Percentiles rank a stretch among this genome's conserved stretches.
Conservation (phyloP, 2,113 vertebrate genomes). For the Cyphomyrus plagiostoma region DNA sequence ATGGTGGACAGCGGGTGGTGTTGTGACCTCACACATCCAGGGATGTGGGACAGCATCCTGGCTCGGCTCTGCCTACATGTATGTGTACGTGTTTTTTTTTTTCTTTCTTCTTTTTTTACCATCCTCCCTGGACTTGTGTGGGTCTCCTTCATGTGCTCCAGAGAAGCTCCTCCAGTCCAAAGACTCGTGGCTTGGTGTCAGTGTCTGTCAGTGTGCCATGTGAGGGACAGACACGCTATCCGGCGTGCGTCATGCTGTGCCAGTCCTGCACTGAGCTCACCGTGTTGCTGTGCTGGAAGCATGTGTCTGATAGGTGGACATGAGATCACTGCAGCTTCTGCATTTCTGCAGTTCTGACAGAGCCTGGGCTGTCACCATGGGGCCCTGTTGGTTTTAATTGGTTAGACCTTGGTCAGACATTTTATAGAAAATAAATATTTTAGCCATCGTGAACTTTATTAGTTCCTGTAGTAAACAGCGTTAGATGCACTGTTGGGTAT, state of each 20-base stretch:
- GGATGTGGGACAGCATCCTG: not conserved
- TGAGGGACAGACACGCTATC: not conserved
- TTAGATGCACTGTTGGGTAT: not conserved
- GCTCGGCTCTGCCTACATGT: not conserved
- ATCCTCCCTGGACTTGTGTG: not conserved
- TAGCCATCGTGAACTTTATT: not conserved
- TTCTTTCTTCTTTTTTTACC: not conserved
- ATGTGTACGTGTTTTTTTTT: not conserved
- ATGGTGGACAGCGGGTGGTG: not conserved
- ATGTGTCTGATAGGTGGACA: not conserved
- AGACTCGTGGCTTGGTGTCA: not conserved
- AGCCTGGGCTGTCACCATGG: not conserved
- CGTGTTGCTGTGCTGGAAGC: not conserved
- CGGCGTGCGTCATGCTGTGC: not conserved
- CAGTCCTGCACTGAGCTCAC: not conserved
- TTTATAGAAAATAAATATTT: not conserved
- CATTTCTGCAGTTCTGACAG: not conserved
- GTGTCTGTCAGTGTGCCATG: not conserved
- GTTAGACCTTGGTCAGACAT: not conserved
- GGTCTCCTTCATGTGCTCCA: not conserved
- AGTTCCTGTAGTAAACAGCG: not conserved
- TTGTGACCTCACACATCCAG: not conserved
- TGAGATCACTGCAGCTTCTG: not conserved
- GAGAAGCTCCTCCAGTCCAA: not conserved
- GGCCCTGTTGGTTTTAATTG: not conserved